These are phyloP conservation scores for Scelioninae gen. 2 DNA, from an alignment of 2,888 invertebrate species.

Conservation along the genomic window DNA sequence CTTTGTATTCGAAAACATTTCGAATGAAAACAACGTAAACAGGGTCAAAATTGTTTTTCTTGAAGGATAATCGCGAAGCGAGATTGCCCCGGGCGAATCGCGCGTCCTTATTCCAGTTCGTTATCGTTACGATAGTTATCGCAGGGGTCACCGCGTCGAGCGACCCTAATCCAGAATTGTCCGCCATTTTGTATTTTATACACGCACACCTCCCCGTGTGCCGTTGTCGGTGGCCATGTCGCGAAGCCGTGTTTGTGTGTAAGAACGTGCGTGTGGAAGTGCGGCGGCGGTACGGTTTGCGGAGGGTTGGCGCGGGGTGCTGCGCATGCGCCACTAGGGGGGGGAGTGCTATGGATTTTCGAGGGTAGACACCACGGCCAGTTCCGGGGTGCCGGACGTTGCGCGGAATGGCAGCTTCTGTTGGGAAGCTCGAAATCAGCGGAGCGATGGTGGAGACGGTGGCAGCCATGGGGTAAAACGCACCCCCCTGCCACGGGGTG, in stretches of 20 bases:
- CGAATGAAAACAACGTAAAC: slow-evolving; percentile 6
- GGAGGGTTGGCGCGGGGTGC: slow-evolving; percentile 57
- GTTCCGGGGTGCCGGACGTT: slow-evolving; percentile 72
- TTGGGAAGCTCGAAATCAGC: slow-evolving; percentile 56
- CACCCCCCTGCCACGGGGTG: background rate
- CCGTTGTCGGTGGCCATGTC: slow-evolving; percentile 57
- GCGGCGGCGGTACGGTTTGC: slow-evolving; percentile 42
- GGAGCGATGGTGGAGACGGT: slow-evolving; percentile 36
- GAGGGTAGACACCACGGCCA: slow-evolving; percentile 71
- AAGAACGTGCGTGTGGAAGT: slow-evolving; percentile 1
- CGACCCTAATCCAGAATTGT: slow-evolving; percentile 60
- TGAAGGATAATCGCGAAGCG: slow-evolving; percentile 25
- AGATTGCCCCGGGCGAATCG: slow-evolving; percentile 33
- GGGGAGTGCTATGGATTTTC: slow-evolving; percentile 75
- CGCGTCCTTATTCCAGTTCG: slow-evolving; percentile 51
- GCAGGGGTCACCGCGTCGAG: slow-evolving; percentile 57
- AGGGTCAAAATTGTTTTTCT: slow-evolving; percentile 26
- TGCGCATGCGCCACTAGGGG: slow-evolving; percentile 72
- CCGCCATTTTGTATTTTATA: slow-evolving; percentile 68
- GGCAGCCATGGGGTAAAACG: slow-evolving; percentile 36
- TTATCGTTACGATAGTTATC: slow-evolving; percentile 59
- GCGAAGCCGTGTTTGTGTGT: slow-evolving; percentile 5
- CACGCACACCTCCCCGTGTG: slow-evolving; percentile 62
- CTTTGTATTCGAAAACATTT: no score
- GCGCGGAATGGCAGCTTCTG: slow-evolving; percentile 60